Conservation (phyloP, 2,797 vertebrate genomes). For the Muraenolepis orangiensis region DNA sequence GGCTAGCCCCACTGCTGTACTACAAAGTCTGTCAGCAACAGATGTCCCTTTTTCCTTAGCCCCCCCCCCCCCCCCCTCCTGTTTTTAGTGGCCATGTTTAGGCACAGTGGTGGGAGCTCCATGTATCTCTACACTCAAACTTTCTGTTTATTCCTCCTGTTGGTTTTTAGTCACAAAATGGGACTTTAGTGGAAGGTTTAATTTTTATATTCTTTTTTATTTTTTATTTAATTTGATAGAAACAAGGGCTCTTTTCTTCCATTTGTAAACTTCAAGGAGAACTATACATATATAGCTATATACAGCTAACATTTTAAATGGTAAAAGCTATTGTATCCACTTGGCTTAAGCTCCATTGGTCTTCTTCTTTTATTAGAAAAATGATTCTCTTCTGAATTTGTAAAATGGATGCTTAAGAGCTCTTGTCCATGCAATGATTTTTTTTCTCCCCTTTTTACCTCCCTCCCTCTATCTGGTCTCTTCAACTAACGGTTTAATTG, state of each 20-base stretch:
- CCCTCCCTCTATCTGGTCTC: slow-evolving; percentile 4
- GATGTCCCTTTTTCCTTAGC: slow-evolving; percentile 40
- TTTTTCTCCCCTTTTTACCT: slow-evolving; percentile 18
- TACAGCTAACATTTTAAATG: slow-evolving; percentile 1
- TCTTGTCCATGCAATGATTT: slow-evolving; percentile 32
- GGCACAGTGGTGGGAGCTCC: slow-evolving; percentile 6
- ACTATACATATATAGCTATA: not conserved
- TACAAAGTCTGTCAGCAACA: slow-evolving; percentile 47
- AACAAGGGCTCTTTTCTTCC: slow-evolving; percentile 49
- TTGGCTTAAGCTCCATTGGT: not conserved
- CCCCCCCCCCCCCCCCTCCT: not conserved
- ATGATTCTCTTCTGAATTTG: not conserved
- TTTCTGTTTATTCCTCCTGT: slow-evolving; percentile 25
- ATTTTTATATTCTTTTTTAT: slow-evolving; percentile 25
- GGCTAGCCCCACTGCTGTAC: slow-evolving; percentile 6
- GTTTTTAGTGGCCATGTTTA: slow-evolving; percentile 13
- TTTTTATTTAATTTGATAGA: slow-evolving; percentile 32
- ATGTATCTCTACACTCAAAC: slow-evolving; percentile 10
- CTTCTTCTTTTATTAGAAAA: not conserved
- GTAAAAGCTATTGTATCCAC: not conserved
- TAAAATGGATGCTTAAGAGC: slow-evolving; percentile 39
- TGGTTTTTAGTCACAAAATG: slow-evolving; percentile 17
- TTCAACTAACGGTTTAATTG: slow-evolving; percentile 41
- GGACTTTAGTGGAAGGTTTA: not conserved
- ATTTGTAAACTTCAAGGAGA: slow-evolving; percentile 34